These are phyloP conservation scores for Cepaea hortensis DNA, from an alignment of 2,888 invertebrate species.

Conservation along the genomic window DNA sequence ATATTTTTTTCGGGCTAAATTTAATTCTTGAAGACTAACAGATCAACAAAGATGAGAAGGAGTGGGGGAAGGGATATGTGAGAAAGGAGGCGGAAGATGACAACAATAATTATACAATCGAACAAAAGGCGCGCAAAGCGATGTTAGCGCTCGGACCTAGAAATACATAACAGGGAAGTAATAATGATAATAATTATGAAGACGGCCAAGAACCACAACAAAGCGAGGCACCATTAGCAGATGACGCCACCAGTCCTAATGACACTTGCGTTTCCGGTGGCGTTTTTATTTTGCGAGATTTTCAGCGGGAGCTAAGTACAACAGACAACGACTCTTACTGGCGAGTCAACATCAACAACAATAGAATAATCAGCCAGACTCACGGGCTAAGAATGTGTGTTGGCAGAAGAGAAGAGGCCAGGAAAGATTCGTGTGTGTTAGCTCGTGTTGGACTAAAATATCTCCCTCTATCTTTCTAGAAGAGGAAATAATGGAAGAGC, in stretches of 20 bases:
- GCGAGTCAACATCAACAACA: constrained; percentile 23
- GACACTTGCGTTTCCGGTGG: constrained; percentile 43
- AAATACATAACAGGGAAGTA: constrained; percentile 34
- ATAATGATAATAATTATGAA: constrained; percentile 42
- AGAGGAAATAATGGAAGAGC: neutral
- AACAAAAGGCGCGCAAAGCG: constrained; percentile 40
- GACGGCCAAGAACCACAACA: constrained; percentile 22
- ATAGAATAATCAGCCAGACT: constrained; percentile 20
- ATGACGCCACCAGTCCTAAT: constrained; percentile 38
- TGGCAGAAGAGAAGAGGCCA: neutral
- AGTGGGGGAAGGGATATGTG: neutral
- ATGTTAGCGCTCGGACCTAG: constrained; percentile 18
- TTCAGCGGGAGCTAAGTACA: constrained; percentile 28
- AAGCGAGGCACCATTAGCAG: constrained; percentile 39
- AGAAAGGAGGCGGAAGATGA: neutral
- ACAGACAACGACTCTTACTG: constrained; percentile 22
- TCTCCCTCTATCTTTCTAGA: neutral
- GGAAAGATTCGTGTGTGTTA: neutral
- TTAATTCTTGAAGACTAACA: constrained; percentile 21
- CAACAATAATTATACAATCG: constrained; percentile 33
- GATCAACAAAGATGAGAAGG: constrained; percentile 1
- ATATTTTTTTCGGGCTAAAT: constrained; percentile 2
- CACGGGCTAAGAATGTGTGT: neutral
- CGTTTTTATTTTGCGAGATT: constrained; percentile 24
- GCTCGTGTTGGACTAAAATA: neutral